Evolutionary conservation across 2,888 invertebrate species (phyloP).

Genomic region (Drosophila paramelanica): DNA sequence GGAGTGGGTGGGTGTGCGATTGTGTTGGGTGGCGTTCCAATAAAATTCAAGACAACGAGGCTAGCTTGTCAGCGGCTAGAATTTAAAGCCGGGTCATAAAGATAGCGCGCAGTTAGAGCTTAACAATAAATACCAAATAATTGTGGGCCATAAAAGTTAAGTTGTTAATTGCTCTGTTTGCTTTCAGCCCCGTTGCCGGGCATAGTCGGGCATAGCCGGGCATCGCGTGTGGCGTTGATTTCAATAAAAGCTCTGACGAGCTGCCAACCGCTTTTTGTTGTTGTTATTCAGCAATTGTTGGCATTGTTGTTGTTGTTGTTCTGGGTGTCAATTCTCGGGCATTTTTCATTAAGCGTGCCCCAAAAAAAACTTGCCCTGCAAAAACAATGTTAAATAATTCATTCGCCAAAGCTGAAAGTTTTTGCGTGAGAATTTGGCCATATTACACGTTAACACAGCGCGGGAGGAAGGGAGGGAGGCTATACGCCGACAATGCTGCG

Average conservation of each 20-base stretch:
- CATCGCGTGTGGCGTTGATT: slow-evolving; percentile 43
- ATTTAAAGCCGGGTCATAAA: slow-evolving; percentile 64
- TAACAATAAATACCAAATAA: slow-evolving; percentile 75
- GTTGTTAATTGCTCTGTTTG: slow-evolving; percentile 71
- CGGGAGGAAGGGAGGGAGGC: background rate
- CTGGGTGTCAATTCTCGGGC: slow-evolving; percentile 48
- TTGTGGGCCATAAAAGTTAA: slow-evolving; percentile 75
- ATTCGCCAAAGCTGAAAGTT: slow-evolving; percentile 66
- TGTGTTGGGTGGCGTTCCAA: slow-evolving; percentile 1
- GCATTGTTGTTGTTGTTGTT: slow-evolving; percentile 29
- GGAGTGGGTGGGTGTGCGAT: too few relatives aligned
- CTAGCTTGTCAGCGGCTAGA: slow-evolving; percentile 53
- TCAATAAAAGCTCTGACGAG: slow-evolving; percentile 59
- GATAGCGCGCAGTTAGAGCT: slow-evolving; percentile 56
- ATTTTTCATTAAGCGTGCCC: slow-evolving; percentile 60
- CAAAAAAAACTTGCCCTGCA: slow-evolving; percentile 46
- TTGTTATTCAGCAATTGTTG: slow-evolving; percentile 4
- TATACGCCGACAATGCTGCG: slow-evolving; percentile 50
- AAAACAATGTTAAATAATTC: slow-evolving; percentile 76
- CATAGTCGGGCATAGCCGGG: background rate
- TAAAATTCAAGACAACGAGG: slow-evolving; percentile 26
- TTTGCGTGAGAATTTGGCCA: slow-evolving; percentile 77
- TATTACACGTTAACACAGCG: slow-evolving; percentile 58
- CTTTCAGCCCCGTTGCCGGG: slow-evolving; percentile 25
- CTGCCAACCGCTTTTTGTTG: slow-evolving; percentile 29